These are phyloP conservation scores for Addax nasomaculatus DNA, from an alignment of 2,113 vertebrate genomes.

Conservation along the genomic window DNA sequence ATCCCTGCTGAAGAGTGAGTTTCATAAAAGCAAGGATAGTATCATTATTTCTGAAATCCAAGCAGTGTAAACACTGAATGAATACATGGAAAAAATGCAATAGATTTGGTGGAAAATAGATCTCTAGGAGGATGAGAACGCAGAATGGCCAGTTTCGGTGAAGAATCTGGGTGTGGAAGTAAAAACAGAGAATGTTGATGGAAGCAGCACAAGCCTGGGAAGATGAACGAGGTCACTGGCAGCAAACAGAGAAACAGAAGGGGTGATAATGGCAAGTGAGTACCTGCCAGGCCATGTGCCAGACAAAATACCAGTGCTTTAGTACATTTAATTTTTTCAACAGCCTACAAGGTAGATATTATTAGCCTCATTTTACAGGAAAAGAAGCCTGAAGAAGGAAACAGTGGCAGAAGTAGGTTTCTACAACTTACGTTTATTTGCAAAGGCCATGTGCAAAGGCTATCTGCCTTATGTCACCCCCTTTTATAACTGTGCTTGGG, in stretches of 20 bases:
- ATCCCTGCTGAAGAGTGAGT: neutral
- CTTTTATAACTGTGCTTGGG: neutral
- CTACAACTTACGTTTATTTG: neutral
- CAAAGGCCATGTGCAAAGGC: neutral
- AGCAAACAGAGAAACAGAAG: neutral
- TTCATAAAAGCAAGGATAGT: neutral
- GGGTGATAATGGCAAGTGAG: neutral
- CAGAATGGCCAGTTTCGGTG: neutral
- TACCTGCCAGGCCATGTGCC: accelerated
- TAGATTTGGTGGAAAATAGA: neutral
- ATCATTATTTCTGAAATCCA: neutral
- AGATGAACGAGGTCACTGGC: neutral
- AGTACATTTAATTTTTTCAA: neutral
- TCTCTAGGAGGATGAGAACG: neutral
- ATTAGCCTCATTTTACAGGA: neutral
- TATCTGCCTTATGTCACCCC: neutral
- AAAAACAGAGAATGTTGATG: neutral
- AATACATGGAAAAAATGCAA: neutral
- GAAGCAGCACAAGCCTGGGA: neutral
- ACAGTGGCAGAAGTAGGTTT: neutral
- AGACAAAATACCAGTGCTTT: neutral
- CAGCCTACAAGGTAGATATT: neutral
- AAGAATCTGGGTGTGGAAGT: neutral
- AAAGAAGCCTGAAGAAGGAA: neutral
- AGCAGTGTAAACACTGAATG: neutral